phyloP scores from a whole-genome alignment of 2,888 invertebrate species.

The Patella pellucida region DNA sequence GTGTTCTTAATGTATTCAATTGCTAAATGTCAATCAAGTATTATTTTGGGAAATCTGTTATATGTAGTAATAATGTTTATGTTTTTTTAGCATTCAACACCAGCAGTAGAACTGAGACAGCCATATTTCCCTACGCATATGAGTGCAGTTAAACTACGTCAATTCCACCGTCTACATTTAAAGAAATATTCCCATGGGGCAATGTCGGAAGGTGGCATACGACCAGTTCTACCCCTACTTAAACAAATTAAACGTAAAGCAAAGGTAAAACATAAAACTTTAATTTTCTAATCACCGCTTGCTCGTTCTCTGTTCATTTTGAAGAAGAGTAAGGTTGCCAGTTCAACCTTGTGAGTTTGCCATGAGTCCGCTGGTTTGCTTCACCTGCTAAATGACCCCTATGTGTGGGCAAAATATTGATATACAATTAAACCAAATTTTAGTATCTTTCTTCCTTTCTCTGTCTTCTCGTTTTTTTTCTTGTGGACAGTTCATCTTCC shows the following conservation, averaged over 20 bases:
- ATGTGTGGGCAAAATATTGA: no score
- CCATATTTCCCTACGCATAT: slow-evolving; percentile 97
- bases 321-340: no score
- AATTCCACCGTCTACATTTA: slow-evolving; percentile 93
- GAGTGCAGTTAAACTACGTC: slow-evolving; percentile 85
- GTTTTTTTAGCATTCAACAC: slow-evolving; percentile 94
- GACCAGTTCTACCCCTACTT: slow-evolving; percentile 85
- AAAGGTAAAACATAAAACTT: slow-evolving; percentile 50
- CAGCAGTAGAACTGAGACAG: slow-evolving; percentile 92
- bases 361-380: no score
- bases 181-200: slow-evolving; percentile 88
- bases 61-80: neutral
- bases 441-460: no score
- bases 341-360: no score
- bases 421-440: no score
- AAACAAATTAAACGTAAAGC: slow-evolving; percentile 93
- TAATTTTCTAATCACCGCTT: no score
- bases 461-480: no score
- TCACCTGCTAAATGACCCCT: no score
- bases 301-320: no score
- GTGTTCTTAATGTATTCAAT: neutral
- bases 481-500: no score
- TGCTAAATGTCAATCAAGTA: no score
- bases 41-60: neutral
- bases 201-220: slow-evolving; percentile 80